Evolutionary conservation across 2,888 invertebrate genomes (phyloP).

Genomic region (Eristalis pertinax): DNA sequence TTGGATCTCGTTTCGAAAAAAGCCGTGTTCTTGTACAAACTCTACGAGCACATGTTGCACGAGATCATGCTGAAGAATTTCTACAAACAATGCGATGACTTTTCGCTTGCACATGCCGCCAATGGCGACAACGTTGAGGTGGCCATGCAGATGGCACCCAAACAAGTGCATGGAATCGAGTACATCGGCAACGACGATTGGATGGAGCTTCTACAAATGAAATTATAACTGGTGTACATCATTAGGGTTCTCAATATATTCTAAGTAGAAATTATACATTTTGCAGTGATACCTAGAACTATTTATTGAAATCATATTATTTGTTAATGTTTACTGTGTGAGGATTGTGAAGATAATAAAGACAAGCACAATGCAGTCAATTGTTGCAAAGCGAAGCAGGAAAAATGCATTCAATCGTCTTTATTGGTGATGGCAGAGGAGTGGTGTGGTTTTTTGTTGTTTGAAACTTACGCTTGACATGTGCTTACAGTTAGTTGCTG

Average conservation of each 20-base stretch:
- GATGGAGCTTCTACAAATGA: constrained; percentile 32
- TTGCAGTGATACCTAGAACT: neutral
- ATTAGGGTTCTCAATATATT: too few relatives aligned
- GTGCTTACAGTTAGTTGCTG: too few relatives aligned
- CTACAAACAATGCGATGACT: constrained; percentile 74
- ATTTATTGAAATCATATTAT: neutral
- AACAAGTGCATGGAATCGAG: constrained; percentile 70
- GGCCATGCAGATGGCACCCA: constrained; percentile 74
- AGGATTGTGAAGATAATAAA: neutral
- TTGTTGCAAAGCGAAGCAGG: neutral
- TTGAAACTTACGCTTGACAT: too few relatives aligned
- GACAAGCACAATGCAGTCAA: neutral
- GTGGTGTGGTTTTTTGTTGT: too few relatives aligned
- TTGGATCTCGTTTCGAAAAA: constrained; percentile 73
- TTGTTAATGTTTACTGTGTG: neutral
- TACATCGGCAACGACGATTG: constrained; percentile 72
- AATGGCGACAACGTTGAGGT: constrained; percentile 74
- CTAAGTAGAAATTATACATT: neutral
- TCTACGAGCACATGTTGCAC: constrained; percentile 75
- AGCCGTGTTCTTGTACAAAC: constrained; percentile 74
- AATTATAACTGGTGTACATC: neutral
- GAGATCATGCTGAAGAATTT: constrained; percentile 75
- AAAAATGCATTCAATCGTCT: neutral
- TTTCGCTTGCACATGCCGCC: constrained; percentile 73
- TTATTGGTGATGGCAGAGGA: neutral